Evolutionary conservation across 1,140 invertebrate genomes (phyloP), one percentile per base, ranked within the genome.

Genomic region (Agrilus planipennis): DNA sequence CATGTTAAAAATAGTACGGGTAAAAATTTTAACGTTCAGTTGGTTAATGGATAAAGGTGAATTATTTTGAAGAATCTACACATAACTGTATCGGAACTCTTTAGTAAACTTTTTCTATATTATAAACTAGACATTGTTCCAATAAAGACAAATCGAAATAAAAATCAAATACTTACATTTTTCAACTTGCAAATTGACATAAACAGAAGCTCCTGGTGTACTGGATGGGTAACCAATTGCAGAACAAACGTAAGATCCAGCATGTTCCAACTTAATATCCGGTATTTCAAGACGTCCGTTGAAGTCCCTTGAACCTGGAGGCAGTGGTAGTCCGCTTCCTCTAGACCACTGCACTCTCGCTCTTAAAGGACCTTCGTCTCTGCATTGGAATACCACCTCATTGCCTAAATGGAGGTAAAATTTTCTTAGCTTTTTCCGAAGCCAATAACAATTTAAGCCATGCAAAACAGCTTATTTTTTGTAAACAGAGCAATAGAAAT

Each of bases 331-430:
- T 20, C 78, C 77, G 41, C 79, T 77, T 31, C 73, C 77, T 40
- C 84, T 71, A 0, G 68, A 53, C 88, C 88, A 91, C 19, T 70
- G 69, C 11, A 92, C 87, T 41, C 70, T 71, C 17, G 81, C 79
- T 34, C 88, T 68, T 12, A 75, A 56, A 0, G 71, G 70, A 39
- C 89, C 83, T 67, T 92, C 87, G 60, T 93, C 89, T 47, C 89
- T 77, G 57, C 89, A 92, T 65, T 86, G 82, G 68, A 91, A 88
- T 6, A 90, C 87, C 7, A 90, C 88, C 65, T 92, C 88, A 30
- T 82, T 76, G 62, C 81, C 88, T 89, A 62, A 18, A 49, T 36
- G 37, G 15, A 35, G n/a, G n/a, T n/a, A n/a, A n/a, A n/a, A n/a
- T n/a, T n/a, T n/a, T n/a, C n/a, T n/a, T n/a, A n/a, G n/a, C n/a